A percentile compares a stretch with the other conserved stretches of the same genome.
Conservation (phyloP, 2,113 vertebrate genomes). For the Cygnus atratus region DNA sequence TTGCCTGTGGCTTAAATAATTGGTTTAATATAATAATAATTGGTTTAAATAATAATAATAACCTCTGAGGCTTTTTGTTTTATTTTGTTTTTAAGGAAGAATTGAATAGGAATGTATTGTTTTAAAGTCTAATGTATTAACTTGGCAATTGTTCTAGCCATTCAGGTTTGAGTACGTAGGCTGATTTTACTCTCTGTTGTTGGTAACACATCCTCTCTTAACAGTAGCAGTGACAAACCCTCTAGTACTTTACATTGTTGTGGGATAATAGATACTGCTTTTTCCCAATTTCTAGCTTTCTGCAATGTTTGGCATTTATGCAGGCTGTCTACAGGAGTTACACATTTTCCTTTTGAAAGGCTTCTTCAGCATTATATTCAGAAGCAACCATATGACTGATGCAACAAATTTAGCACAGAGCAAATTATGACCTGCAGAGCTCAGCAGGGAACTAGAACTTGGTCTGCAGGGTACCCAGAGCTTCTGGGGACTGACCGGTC, state of each 20-base stretch:
- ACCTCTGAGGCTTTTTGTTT: background rate
- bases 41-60: background rate
- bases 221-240: background rate
- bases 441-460: background rate
- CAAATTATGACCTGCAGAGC: background rate
- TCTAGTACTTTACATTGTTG: background rate
- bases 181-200: background rate
- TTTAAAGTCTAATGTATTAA: background rate
- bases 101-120: background rate
- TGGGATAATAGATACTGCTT: background rate
- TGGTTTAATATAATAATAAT: too few species aligned
- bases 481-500: background rate
- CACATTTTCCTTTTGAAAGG: background rate
- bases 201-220: background rate
- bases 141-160: background rate
- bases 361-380: background rate
- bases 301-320: background rate
- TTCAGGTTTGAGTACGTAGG: background rate
- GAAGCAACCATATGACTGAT: background rate
- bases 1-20: conserved; percentile 4
- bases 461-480: background rate
- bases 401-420: background rate
- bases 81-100: background rate
- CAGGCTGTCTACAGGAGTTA: background rate
- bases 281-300: background rate